Conservation (phyloP, 2,888 invertebrate species). For the Amphipyra tragopoginis region DNA sequence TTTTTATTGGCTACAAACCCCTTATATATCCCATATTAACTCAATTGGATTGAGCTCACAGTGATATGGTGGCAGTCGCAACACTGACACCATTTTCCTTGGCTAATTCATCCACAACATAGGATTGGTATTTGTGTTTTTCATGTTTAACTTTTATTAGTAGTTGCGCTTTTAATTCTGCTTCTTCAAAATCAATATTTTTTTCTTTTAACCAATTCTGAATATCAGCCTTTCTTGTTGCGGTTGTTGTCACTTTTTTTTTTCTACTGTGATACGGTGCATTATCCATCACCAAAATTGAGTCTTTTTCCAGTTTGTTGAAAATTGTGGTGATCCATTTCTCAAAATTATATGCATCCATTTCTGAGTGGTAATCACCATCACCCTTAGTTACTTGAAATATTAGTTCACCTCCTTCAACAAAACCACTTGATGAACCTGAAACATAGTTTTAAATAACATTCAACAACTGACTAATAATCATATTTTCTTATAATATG, state of each 20-base stretch:
- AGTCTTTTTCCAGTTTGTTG: too few species aligned
- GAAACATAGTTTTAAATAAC: neutral
- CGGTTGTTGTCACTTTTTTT: neutral
- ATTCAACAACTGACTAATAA: neutral
- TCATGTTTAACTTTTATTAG: neutral
- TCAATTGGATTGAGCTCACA: conserved; percentile 9
- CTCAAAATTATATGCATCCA: conserved; percentile 1
- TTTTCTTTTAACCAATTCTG: neutral
- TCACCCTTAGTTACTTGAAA: conserved; percentile 4
- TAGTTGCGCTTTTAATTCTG: neutral
- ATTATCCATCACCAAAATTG: too few species aligned
- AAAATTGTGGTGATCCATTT: neutral
- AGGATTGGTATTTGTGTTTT: neutral
- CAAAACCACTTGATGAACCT: conserved; percentile 1
- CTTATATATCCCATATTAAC: conserved; percentile 7
- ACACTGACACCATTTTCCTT: conserved; percentile 4
- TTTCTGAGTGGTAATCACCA: conserved; percentile 13
- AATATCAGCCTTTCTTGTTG: neutral
- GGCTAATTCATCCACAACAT: conserved; percentile 1
- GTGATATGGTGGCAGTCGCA: conserved; percentile 5
- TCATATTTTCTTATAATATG: too few species aligned
- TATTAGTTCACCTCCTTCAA: neutral
- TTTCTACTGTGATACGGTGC: neutral
- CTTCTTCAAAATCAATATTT: neutral
- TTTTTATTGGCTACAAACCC: conserved; percentile 3